These are phyloP conservation scores for Nemopilema nomurai DNA, from an alignment of 30 jellyfish, hydroid and myxozoan species.

Conservation along the genomic window DNA sequence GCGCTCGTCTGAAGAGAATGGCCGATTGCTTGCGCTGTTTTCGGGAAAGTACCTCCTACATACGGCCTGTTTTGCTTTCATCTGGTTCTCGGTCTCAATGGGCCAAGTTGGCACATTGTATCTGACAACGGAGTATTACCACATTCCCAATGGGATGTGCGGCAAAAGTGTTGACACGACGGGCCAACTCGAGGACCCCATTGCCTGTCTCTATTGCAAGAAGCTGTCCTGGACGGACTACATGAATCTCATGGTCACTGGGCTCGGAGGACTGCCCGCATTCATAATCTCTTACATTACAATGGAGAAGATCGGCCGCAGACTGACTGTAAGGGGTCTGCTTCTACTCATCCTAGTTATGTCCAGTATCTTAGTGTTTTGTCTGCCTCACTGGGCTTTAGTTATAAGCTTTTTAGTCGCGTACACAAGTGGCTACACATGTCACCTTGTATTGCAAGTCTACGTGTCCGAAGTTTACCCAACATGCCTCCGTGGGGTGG, in stretches of 20 bases:
- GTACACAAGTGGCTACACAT: constrained; percentile 70
- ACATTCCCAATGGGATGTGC: constrained; percentile 59
- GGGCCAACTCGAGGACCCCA: constrained; percentile 55
- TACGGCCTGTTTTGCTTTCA: constrained; percentile 56
- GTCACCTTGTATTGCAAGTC: constrained; percentile 64
- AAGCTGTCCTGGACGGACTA: constrained; percentile 49
- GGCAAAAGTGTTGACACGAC: neutral
- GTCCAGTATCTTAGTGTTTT: constrained; percentile 57
- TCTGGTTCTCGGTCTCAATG: constrained; percentile 75
- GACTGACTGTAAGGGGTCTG: constrained; percentile 57
- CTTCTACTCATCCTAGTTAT: constrained; percentile 42
- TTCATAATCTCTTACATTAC: constrained; percentile 55
- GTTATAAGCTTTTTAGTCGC: constrained; percentile 60
- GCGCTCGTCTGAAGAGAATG: constrained; percentile 9
- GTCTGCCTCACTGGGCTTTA: constrained; percentile 70
- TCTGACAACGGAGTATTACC: constrained; percentile 64
- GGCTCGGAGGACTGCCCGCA: constrained; percentile 71
- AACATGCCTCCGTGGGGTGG: constrained; percentile 58
- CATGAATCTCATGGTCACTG: constrained; percentile 52
- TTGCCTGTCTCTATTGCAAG: constrained; percentile 64
- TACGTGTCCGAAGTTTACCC: constrained; percentile 70
- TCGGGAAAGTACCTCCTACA: constrained; percentile 45
- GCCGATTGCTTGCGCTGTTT: constrained; percentile 24
- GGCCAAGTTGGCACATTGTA: constrained; percentile 73
- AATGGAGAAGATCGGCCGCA: constrained; percentile 69